phyloP scores from a whole-genome alignment of 2,797 vertebrate genomes.

The Acanthis flammea region DNA sequence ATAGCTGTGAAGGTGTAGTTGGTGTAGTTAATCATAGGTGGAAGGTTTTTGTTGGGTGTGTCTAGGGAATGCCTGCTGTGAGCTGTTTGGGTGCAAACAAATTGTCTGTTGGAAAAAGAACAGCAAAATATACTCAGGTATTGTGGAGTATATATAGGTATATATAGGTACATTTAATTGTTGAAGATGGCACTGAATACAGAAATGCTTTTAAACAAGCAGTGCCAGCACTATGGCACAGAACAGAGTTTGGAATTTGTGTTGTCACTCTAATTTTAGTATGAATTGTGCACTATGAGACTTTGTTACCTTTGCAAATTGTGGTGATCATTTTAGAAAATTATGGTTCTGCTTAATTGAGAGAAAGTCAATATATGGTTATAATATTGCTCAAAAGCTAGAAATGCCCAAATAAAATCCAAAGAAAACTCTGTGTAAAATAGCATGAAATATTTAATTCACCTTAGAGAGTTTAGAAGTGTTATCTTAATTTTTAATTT shows the following conservation, averaged over 20 bases:
- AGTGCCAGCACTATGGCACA: too few species aligned
- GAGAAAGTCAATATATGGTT: background rate
- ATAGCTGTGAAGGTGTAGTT: background rate
- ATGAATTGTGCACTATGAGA: background rate
- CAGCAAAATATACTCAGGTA: background rate
- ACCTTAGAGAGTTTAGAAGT: background rate
- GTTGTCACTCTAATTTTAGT: background rate
- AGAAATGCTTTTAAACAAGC: background rate
- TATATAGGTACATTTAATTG: background rate
- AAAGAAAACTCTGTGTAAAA: background rate
- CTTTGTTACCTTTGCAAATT: background rate
- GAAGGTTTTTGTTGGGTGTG: background rate
- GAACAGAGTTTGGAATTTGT: background rate
- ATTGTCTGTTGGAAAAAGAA: background rate
- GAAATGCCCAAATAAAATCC: background rate
- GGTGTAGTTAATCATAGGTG: background rate
- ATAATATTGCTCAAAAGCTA: background rate
- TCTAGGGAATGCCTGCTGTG: background rate
- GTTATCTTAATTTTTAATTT: background rate
- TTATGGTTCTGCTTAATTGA: background rate
- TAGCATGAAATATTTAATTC: background rate
- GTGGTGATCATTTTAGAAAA: background rate
- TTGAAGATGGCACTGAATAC: background rate
- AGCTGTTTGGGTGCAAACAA: background rate
- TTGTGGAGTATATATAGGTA: background rate